Percentiles rank a stretch among this genome's conserved stretches.
phyloP scores from a whole-genome alignment of 2,797 vertebrate species.

The Lutjanus campechanus region DNA sequence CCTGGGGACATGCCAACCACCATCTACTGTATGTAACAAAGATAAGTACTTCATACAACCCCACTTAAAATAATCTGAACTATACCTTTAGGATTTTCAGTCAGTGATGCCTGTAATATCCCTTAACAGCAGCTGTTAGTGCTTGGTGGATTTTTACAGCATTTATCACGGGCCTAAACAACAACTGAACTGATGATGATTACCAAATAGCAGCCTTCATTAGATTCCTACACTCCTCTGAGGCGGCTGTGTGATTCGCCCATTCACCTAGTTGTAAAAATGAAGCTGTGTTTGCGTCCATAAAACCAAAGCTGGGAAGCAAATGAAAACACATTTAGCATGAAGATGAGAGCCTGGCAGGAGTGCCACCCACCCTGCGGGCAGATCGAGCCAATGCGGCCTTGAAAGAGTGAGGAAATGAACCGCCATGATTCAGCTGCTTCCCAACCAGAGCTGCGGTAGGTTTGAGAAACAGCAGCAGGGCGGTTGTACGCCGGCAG shows the following conservation, averaged over 20 bases:
- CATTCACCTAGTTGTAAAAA: constrained; percentile 43
- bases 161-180: constrained; percentile 39
- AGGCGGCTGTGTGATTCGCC: constrained; percentile 30
- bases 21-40: no score
- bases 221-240: constrained; percentile 19
- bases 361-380: constrained; percentile 70
- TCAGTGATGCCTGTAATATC: constrained; percentile 33
- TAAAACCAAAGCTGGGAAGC: constrained; percentile 66
- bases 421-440: constrained; percentile 55
- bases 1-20: no score
- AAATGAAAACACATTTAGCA: constrained; percentile 78
- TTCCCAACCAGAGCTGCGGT: constrained; percentile 72
- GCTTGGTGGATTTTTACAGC: constrained; percentile 28
- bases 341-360: constrained; percentile 71
- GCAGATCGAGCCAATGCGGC: constrained; percentile 46
- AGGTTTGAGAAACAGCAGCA: constrained; percentile 73
- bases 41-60: no score
- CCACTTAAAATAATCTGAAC: no score
- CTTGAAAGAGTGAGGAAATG: constrained; percentile 66
- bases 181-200: constrained; percentile 36
- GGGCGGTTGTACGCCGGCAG: constrained; percentile 52
- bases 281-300: constrained; percentile 52
- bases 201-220: constrained; percentile 38
- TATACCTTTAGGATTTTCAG: constrained; percentile 9
- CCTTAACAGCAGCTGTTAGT: constrained; percentile 32